phyloP scores from a whole-genome alignment of 2,888 invertebrate species.

The Drosophila ezoana region DNA sequence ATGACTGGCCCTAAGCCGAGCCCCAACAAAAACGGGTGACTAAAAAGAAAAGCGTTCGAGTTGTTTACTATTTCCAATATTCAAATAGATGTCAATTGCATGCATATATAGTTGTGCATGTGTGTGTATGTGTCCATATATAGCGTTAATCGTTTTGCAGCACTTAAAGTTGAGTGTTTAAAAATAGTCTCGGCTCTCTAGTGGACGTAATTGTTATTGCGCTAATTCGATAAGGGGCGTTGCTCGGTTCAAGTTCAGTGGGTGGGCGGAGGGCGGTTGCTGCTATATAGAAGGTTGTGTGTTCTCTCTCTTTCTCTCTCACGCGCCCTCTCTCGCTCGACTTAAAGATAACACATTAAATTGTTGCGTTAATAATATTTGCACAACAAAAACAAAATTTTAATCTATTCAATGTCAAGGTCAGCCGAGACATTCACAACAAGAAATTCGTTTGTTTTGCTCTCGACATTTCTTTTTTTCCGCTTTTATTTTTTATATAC shows the following conservation, averaged over 20 bases:
- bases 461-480: conserved; percentile 36
- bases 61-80: conserved; percentile 31
- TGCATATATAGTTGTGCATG: neutral
- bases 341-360: conserved; percentile 30
- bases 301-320: neutral
- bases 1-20: conserved; percentile 10
- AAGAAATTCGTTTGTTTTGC: conserved; percentile 67
- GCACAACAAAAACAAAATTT: conserved; percentile 37
- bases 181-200: conserved; percentile 46
- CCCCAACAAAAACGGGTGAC: conserved; percentile 33
- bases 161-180: conserved; percentile 43
- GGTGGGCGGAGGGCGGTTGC: neutral
- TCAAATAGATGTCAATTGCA: neutral
- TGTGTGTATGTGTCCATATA: conserved; percentile 6
- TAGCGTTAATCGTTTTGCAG: conserved; percentile 26
- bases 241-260: conserved; percentile 17
- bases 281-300: neutral
- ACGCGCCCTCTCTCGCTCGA: neutral
- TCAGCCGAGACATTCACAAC: conserved; percentile 51
- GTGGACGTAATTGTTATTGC: conserved; percentile 45
- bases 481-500: conserved; percentile 24
- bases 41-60: conserved; percentile 25
- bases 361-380: conserved; percentile 44
- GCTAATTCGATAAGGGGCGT: conserved; percentile 57
- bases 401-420: conserved; percentile 81